Percentiles rank a stretch among this genome's conserved stretches.
These are phyloP conservation scores for Oncopodura yosiiana DNA, from an alignment of 1,140 invertebrate genomes.

Conservation along the genomic window DNA sequence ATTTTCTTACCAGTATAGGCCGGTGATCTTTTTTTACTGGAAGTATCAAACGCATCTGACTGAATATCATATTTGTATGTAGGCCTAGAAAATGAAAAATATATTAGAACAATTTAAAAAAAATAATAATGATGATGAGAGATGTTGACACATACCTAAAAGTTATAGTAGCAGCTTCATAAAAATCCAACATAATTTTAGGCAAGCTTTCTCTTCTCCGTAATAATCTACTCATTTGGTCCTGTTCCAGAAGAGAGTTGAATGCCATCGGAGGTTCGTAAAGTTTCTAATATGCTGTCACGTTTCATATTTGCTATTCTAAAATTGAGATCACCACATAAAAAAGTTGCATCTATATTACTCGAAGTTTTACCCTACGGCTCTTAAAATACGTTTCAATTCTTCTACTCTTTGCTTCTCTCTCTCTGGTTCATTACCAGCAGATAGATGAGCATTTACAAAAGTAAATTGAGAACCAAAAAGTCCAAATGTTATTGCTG, in stretches of 20 bases:
- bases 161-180: constrained; percentile 30
- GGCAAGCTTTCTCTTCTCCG: constrained; percentile 13
- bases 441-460: constrained; percentile 30
- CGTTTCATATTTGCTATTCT: constrained; percentile 18
- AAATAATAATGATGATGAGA: not conserved
- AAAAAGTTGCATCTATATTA: constrained; percentile 25
- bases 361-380: constrained; percentile 2
- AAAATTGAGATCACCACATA: constrained; percentile 33
- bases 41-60: constrained; percentile 30
- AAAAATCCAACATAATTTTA: constrained; percentile 20
- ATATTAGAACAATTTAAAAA: not conserved
- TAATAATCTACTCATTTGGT: constrained; percentile 25
- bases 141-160: constrained; percentile 20
- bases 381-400: constrained; percentile 23
- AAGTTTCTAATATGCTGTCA: constrained; percentile 16
- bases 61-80: constrained; percentile 34
- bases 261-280: constrained; percentile 21
- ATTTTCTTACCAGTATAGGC: too few species aligned
- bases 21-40: constrained; percentile 28
- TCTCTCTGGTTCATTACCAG: constrained; percentile 22
- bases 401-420: constrained; percentile 26
- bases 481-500: constrained; percentile 28
- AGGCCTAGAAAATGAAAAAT: constrained; percentile 18
- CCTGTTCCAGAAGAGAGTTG: constrained; percentile 18
- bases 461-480: constrained; percentile 32